Evolutionary conservation across 2,888 invertebrate genomes (phyloP), one percentile per base, ranked within the genome.

Genomic region (Microplitis manilae): DNA sequence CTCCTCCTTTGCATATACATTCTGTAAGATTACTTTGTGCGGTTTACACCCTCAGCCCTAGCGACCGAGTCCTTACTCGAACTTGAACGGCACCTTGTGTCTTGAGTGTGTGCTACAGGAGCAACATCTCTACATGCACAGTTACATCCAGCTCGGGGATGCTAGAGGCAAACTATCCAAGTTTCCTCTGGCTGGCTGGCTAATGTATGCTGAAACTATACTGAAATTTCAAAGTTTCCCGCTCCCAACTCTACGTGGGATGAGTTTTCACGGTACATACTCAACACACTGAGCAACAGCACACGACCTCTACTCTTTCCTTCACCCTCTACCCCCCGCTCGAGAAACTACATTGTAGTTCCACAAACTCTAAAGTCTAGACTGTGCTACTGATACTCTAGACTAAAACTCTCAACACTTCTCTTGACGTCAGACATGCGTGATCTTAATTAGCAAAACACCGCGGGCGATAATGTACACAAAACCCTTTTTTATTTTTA

Each of bases 21-120:
- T 89, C 90, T 90, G 90, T 90, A 90, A 90, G 89, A 90, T 90
- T 90, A 90, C 90, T 89, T 90, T 89, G 87, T 85, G 88, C 87
- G 89, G 89, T 89, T 90, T 88, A 89, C 89, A 89, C 88, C 87
- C 88, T 79, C 79, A 74, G 77, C 77, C 75, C 79, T 74, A 75
- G 65, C 78, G 80, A 79, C 80, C 79, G 4, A 30, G 30, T 67
- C 78, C 77, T 76, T 74, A 78, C 73, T 67, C 78, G 41, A 73
- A 64, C 81, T 81, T 81, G 77, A 78, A 67, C 76, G 80, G 50
- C 82, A 77, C 77, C 80, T 69, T 83, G 81, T 82, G 80, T 65
- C 30, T 13, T 38, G 20, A 17, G 30, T 65, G 65, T 30, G 65
- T 30, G 65, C 65, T 65, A 13, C 65, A 65, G 20, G 20, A 65